Evolutionary conservation across 37 sponge, comb jelly and placozoan genomes (phyloP), one percentile per base, ranked within the genome.

Genomic region (Diacarnus erythraeanus): DNA sequence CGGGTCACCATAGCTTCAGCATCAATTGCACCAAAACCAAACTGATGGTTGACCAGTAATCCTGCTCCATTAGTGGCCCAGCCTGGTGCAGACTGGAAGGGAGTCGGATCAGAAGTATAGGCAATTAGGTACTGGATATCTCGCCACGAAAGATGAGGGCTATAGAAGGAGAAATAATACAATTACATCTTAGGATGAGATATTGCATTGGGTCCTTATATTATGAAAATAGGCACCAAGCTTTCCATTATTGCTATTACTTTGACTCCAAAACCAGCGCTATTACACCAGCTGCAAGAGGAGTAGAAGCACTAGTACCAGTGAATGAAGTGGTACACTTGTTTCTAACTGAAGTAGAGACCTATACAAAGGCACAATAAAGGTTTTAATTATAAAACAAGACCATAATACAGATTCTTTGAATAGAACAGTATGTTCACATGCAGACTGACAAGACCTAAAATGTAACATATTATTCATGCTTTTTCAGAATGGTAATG

Each of bases 1-100:
- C 94, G 69, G 35, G 88, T 93, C 30, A 98, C 94, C 79, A 98
- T 65, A 30, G 90, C 90, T 26, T 81, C 84, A 22, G 99, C 94
- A 81, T 98, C 87, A 27, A 98, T 67, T 15, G 93, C 84, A 33
- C 99, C 99, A 86, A 89, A 98, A 15, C 99, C 99, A 85, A 87
- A 96, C 87, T 89, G 64, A 43, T 85, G 88, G 56, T 84, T 91
- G 70, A 89, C 80, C 3, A 43, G 27, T 25, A 78, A 81, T 22
- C 99, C 99, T 56, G 88, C 94, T 69, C 87, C 94, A 69, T 98
- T 98, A 39, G 75, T 86, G 38, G 12, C 61, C 96, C 96, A 94
- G 41, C 41, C 70, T 21, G 58, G 33, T 30, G n/a, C 34, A 41
- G 68, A 51, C 39, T 57, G 42, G 36, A 91, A 54, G 27, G 44